phyloP scores from a whole-genome alignment of 1,140 invertebrate genomes.

The Antheraea pernyi region DNA sequence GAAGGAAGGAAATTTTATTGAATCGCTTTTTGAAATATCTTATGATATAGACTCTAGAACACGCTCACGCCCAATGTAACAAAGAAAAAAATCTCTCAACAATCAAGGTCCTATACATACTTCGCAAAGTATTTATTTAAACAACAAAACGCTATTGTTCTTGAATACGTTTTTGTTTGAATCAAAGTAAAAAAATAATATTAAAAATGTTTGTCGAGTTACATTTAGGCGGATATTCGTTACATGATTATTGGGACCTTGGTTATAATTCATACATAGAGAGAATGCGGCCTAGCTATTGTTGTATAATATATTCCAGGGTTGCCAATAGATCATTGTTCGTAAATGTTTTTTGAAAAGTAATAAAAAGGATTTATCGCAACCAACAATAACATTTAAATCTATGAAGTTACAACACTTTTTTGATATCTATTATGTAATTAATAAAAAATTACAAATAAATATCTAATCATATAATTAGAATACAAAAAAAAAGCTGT shows the following conservation, averaged over 20 bases:
- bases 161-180: neutral
- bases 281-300: slow-evolving; percentile 3
- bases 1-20: no score
- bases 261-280: neutral
- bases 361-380: no score
- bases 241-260: slow-evolving; percentile 2
- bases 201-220: neutral
- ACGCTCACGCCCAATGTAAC: neutral
- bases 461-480: no score
- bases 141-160: neutral
- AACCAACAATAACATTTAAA: no score
- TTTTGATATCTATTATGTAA: no score
- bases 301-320: neutral
- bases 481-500: no score
- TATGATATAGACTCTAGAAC: no score
- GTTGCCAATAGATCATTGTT: neutral
- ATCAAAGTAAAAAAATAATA: neutral
- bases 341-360: no score
- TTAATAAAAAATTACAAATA: no score
- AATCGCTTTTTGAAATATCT: no score
- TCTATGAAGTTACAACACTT: no score
- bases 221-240: neutral
- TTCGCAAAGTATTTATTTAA: neutral
- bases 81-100: neutral
- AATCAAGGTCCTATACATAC: neutral